Evolutionary conservation across 2,888 invertebrate species (phyloP).

Genomic region (Carabus problematicus): DNA sequence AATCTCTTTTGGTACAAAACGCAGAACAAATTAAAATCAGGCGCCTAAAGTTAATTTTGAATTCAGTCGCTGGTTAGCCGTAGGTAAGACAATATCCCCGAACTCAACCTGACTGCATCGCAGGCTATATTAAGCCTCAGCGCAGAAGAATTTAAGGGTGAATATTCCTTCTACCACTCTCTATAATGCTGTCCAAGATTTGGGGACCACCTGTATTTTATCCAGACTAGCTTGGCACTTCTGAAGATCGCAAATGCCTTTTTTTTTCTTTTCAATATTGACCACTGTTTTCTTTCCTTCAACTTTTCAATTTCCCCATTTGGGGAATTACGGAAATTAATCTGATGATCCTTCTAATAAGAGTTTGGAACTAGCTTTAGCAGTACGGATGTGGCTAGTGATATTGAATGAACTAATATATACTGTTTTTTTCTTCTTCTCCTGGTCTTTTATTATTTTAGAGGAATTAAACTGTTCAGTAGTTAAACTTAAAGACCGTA

Average conservation of each 20-base stretch:
- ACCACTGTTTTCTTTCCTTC: too few species aligned
- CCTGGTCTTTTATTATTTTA: slow-evolving; percentile 16
- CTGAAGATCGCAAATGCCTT: neutral
- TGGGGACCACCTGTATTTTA: slow-evolving; percentile 23
- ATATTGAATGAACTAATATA: slow-evolving; percentile 1
- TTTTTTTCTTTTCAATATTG: too few species aligned
- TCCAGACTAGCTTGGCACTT: slow-evolving; percentile 23
- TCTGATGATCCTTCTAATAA: too few species aligned
- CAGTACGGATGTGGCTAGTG: too few species aligned
- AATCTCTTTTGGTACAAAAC: slow-evolving; percentile 30
- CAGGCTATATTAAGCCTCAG: neutral
- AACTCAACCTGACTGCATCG: slow-evolving; percentile 6
- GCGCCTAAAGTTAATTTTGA: slow-evolving; percentile 53
- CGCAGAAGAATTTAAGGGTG: neutral
- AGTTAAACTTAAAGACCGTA: slow-evolving; percentile 11
- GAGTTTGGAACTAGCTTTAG: too few species aligned
- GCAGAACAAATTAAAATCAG: slow-evolving; percentile 50
- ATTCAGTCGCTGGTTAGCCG: slow-evolving; percentile 46
- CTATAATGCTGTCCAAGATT: neutral
- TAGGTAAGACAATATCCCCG: slow-evolving; percentile 29
- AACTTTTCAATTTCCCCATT: too few species aligned
- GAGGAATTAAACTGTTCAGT: slow-evolving; percentile 16
- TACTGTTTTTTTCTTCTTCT: neutral
- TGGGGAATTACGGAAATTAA: too few species aligned
- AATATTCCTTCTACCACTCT: too few species aligned